Base-by-base conservation (phyloP, 2,888 invertebrate species). In the Caenorhabditis zanzibari region DNA sequence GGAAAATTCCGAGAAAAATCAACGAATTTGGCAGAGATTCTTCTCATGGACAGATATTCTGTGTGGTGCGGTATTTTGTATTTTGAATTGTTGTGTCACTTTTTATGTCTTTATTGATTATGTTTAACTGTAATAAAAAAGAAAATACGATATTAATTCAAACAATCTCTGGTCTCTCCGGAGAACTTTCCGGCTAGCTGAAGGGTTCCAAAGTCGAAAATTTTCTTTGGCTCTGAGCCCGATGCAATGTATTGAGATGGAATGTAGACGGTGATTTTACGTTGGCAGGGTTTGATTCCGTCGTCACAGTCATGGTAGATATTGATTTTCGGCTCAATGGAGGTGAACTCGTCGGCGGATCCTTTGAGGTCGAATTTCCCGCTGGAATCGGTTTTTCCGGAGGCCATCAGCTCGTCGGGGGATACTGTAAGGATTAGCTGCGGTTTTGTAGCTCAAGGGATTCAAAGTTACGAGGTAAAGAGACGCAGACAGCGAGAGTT, bases 181-280 rank as follows among this genome's bases (percentile, higher is more conserved):
- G 72, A 63, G 84, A 86, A 88, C 56, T 87, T 86, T 66, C 88
- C 88, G 64, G 88, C 86, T 12, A 88, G 69, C 47, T 88, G 86
- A 38, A 88, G 80, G 12, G 74, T 79, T 63, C 88, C 88, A n/a
- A 87, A 87, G 28, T 88, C 88, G 74, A 82, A 88, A 38, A 88
- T 81, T 75, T 86, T 85, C 82, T 87, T 86, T 41, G 88, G 83
- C 9, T 79, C 77, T 59, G 84, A 82, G 64, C 90, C 90, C 22
- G 56, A 68, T 14, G 86, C 74, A 73, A 90, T 88, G 87, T 90
- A 90, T 47, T 85, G 82, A 75, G 85, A 80, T 16, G 88, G 88
- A 73, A 90, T 89, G 69, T 87, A 87, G 66, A 90, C 87, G 19
- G 88, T 90, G 85, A 90, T 87, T 72, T 90, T 90, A 59, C 90